These are phyloP conservation scores for Fabriciana adippe DNA, from an alignment of 2,888 invertebrate genomes.

Conservation along the genomic window DNA sequence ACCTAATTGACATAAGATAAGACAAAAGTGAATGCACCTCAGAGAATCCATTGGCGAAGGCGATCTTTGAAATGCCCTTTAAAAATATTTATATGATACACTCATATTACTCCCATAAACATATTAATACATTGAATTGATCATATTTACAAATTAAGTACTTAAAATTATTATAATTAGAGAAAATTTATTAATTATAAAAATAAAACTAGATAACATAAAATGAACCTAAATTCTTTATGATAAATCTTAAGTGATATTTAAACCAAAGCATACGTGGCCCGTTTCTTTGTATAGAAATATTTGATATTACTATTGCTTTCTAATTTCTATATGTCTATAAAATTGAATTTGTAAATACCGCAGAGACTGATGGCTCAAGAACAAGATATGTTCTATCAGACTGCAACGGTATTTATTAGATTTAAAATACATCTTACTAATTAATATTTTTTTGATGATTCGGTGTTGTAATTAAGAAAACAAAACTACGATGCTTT, in stretches of 20 bases:
- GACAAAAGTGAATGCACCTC: slow-evolving; percentile 15
- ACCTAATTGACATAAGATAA: slow-evolving; percentile 27
- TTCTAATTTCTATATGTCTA: neutral
- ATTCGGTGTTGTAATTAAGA: slow-evolving; percentile 18
- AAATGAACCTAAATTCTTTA: slow-evolving; percentile 1
- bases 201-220: neutral
- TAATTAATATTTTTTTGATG: slow-evolving; percentile 21
- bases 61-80: neutral
- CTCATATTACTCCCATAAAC: no score
- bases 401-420: slow-evolving; percentile 70
- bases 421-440: slow-evolving; percentile 39
- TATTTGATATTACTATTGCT: neutral
- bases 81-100: no score
- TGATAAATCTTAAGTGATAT: slow-evolving; percentile 33
- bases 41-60: slow-evolving; percentile 28
- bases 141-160: neutral
- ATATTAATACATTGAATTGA: no score
- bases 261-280: slow-evolving; percentile 32
- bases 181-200: neutral
- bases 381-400: slow-evolving; percentile 71
- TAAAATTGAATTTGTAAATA: slow-evolving; percentile 53
- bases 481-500: slow-evolving; percentile 48
- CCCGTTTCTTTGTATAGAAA: slow-evolving; percentile 2
- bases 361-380: slow-evolving; percentile 76
- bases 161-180: neutral